Percentiles rank a stretch among this genome's conserved stretches.
Evolutionary conservation across 2,797 vertebrate genomes (phyloP).

Genomic region (Rhynchotus rufescens): DNA sequence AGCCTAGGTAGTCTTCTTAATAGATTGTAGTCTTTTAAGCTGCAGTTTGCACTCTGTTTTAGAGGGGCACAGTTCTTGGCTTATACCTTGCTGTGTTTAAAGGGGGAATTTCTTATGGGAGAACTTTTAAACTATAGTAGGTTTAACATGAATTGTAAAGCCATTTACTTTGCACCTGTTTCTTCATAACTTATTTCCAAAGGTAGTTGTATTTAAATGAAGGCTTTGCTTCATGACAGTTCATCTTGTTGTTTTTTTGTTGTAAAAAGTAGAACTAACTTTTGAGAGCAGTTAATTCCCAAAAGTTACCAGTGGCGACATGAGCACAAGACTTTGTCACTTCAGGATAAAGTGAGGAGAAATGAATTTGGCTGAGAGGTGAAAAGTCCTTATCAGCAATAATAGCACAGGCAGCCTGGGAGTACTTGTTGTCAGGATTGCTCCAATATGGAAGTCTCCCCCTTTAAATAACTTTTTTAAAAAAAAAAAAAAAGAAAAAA

Average conservation of each 20-base stretch:
- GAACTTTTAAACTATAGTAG: conserved; percentile 63
- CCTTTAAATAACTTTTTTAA: conserved; percentile 12
- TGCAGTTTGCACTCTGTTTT: conserved; percentile 77
- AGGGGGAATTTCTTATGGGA: conserved; percentile 66
- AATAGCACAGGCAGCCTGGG: conserved; percentile 58
- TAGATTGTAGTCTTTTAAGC: conserved; percentile 66
- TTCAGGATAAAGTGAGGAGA: conserved; percentile 41
- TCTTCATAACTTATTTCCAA: conserved; percentile 76
- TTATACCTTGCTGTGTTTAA: conserved; percentile 71
- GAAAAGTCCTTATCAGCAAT: conserved; percentile 58
- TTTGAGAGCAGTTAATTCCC: conserved; percentile 40
- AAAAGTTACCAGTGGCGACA: background rate
- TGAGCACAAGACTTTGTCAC: conserved; percentile 69
- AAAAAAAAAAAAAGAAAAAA: too few relatives aligned
- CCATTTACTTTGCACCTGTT: conserved; percentile 76
- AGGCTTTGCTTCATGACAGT: conserved; percentile 65
- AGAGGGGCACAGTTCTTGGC: conserved; percentile 69
- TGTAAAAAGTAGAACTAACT: conserved; percentile 57
- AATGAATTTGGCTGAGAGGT: conserved; percentile 24
- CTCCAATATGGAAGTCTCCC: conserved; percentile 52
- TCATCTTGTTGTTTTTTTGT: conserved; percentile 62
- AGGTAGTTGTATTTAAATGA: conserved; percentile 73
- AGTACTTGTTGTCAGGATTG: conserved; percentile 39
- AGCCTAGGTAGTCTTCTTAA: conserved; percentile 64
- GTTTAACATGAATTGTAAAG: conserved; percentile 71